phyloP scores from a whole-genome alignment of 2,113 vertebrate species.

The Mormyrus lacerda region DNA sequence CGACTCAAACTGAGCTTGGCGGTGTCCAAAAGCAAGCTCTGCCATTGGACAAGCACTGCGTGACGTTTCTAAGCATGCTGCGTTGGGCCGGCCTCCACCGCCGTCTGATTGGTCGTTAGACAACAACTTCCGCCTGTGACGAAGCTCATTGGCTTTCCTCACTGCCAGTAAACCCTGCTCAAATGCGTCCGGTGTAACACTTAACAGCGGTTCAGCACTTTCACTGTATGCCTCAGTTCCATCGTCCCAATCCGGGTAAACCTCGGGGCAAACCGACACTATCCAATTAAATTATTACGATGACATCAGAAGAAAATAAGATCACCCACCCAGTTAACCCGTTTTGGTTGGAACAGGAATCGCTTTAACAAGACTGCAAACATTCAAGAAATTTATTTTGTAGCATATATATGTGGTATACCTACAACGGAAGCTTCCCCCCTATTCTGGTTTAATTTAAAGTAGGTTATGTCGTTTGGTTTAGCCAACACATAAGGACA shows the following conservation, averaged over 20 bases:
- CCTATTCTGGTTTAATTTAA: not conserved
- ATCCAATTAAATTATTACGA: not conserved
- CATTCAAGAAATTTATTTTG: not conserved
- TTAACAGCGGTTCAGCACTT: not conserved
- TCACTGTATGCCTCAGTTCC: not conserved
- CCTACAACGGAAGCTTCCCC: not conserved
- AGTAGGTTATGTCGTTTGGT: not conserved
- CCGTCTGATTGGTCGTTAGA: conserved; percentile 15
- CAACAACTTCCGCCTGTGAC: conserved; percentile 7
- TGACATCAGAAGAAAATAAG: not conserved
- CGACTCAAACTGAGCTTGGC: conserved; percentile 52
- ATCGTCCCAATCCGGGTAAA: not conserved
- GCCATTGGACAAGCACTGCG: conserved; percentile 33
- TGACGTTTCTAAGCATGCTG: conserved; percentile 20
- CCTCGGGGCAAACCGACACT: not conserved
- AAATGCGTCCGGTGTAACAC: conserved; percentile 15
- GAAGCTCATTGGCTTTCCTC: not conserved
- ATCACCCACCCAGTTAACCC: not conserved
- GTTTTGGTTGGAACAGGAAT: not conserved
- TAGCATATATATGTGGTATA: not conserved
- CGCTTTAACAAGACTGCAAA: not conserved
- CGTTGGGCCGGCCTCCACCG: not conserved
- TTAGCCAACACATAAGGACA: not conserved
- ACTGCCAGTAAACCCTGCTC: not conserved
- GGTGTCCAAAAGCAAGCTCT: conserved; percentile 36